Base-by-base conservation (phyloP, 2,113 vertebrate genomes). In the Pangasianodon gigas region DNA sequence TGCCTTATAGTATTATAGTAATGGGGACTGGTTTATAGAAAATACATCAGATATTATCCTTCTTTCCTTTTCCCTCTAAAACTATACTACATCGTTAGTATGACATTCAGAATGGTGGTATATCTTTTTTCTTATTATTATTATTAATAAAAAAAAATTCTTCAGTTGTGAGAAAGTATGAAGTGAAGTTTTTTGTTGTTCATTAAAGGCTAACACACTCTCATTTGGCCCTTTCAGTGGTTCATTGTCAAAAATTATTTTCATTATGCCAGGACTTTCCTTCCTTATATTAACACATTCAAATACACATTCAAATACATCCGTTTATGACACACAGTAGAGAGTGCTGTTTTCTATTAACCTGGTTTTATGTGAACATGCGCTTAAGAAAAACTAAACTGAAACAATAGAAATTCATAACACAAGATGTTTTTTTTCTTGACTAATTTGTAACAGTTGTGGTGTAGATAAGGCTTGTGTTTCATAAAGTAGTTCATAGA, bases 171-270 rank as follows among this genome's bases (percentile, higher is more conserved):
- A 44, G 71, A 44, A 75, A 75, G 71, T 44, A 44, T 1, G 69
- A 69, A 69, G 69, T 74, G 16, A 19, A 75, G 3, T 74, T 37
- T 74, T 74, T 75, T 75, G 11, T 48, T 29, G 21, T 51, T 48
- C 37, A 44, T 10, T 75, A 75, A 44, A 21, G 41, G 71, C 37
- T 46, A 46, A 77, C 74, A 77, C 69, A 41, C 32, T 32, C 71
- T 56, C 48, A 62, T 44, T 77, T 56, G 54, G 48, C 32, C 48
- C 52, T 74, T 67, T 90, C 60, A 86, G 81, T 88, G 62, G 81
- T 83, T 88, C 85, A 90, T 90, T 92, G 89, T 91, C 77, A 71
- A 13, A 77, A 18, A 54, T 19, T 65, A 84, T 89, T 90, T 88
- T 62, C 69, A 83, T 75, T 69, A 37, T 26, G 58, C 44, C 75